Evolutionary conservation across 2,113 vertebrate species (phyloP), one percentile per base, ranked within the genome.

Genomic region (Nothobranchius kuhntae): DNA sequence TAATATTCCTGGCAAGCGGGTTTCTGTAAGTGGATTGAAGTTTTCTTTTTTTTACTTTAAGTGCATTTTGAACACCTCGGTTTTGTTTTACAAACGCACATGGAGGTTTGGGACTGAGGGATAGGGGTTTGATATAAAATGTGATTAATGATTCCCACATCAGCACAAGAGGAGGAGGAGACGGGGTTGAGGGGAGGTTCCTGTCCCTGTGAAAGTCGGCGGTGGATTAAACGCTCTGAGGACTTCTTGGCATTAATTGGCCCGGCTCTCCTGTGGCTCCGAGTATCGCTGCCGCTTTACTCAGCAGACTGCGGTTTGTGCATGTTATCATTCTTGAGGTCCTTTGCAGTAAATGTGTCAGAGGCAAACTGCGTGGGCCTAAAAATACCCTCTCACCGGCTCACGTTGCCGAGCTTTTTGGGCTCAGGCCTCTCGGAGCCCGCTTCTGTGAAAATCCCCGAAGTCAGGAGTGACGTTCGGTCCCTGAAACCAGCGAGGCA

Each of bases 141-240:
- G 85, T 84, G 84, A 89, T 89, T 91, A 86, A 89, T 75, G 80
- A 85, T 73, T 67, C 70, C 13, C 83, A 54, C 70, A 72, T 81
- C 75, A 68, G 76, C 52, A 1, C 67, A 75, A 65, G 21, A 21
- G 44, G 12, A 13, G 44, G 1, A 65, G 70, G 61, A 77, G 68
- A 57, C 60, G 45, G 47, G 30, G 17, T 6, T 15, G 10, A 10
- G 4, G 57, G 63, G 78, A 65, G 54, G 58, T 21, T 10, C 30
- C 40, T 46, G 53, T 40, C 65, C 54, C 67, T 53, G 52, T 62
- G 67, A 86, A 86, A 87, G 73, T 84, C 75, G 73, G 84, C 73
- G 81, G 79, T 84, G 82, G 87, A 82, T 87, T 87, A 84, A 69
- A 57, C 65, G 58, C 88, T 84, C 75, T 0, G 72, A 83, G 79